phyloP scores from a whole-genome alignment of 2,888 invertebrate species.

The Tetrapedia diversipes region DNA sequence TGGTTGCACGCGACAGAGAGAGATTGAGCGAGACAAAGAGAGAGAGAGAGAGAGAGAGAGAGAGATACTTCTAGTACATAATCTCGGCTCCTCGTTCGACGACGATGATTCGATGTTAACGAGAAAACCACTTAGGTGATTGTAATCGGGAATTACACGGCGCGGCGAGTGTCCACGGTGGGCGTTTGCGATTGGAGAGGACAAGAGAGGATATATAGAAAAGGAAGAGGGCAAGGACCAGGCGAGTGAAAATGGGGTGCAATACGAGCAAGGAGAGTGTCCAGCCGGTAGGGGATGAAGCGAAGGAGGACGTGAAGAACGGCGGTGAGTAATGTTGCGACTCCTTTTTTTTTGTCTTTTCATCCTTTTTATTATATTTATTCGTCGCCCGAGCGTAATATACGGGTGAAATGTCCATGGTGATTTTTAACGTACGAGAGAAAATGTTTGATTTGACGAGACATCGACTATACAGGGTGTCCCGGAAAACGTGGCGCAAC shows the following conservation, averaged over 20 bases:
- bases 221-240: slow-evolving; percentile 53
- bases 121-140: slow-evolving; percentile 41
- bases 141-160: slow-evolving; percentile 48
- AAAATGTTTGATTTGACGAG: neutral
- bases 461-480: too few species aligned
- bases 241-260: slow-evolving; percentile 83
- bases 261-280: slow-evolving; percentile 86
- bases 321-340: slow-evolving; percentile 76
- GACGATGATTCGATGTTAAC: slow-evolving; percentile 55
- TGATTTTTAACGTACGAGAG: neutral
- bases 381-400: neutral
- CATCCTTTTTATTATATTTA: neutral
- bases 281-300: slow-evolving; percentile 80
- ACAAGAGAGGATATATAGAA: slow-evolving; percentile 23
- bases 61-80: too few species aligned
- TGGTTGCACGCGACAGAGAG: too few species aligned
- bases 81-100: slow-evolving; percentile 8
- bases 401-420: neutral
- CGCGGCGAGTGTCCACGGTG: slow-evolving; percentile 50
- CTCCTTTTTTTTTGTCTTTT: neutral
- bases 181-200: slow-evolving; percentile 40
- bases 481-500: too few species aligned
- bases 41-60: too few species aligned
- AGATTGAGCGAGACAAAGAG: too few species aligned
- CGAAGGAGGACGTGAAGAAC: slow-evolving; percentile 79